These are phyloP conservation scores for Microctenopoma stevenorrisi DNA, from an alignment of 2,797 vertebrate species.

Conservation along the genomic window DNA sequence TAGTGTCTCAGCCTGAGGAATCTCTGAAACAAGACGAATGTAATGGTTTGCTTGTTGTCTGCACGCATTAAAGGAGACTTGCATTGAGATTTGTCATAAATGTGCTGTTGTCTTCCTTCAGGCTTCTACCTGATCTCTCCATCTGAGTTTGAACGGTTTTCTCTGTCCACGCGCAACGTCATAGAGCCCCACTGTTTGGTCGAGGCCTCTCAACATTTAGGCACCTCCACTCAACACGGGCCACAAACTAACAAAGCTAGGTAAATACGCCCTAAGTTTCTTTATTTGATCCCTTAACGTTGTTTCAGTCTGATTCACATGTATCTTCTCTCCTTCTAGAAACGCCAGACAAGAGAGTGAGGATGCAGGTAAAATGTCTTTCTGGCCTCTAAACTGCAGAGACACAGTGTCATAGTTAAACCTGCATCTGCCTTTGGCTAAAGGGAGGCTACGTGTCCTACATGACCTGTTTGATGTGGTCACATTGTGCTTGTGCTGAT, in stretches of 20 bases:
- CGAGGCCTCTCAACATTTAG: constrained; percentile 74
- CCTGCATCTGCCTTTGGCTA: constrained; percentile 55
- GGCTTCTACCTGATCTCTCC: constrained; percentile 99
- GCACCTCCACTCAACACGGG: constrained; percentile 58
- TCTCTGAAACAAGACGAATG: too few relatives aligned
- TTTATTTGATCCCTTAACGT: accelerated
- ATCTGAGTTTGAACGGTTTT: constrained; percentile 97
- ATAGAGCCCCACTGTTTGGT: constrained; percentile 92
- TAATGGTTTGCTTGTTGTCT: too few relatives aligned
- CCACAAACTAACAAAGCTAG: constrained; percentile 76
- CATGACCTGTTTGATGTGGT: constrained; percentile 18
- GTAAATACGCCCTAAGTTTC: constrained; percentile 59
- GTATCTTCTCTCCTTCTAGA: constrained; percentile 58
- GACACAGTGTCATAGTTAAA: constrained; percentile 21
- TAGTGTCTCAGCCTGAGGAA: too few relatives aligned
- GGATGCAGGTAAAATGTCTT: constrained; percentile 74
- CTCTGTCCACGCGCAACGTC: constrained; percentile 91
- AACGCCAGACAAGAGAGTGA: constrained; percentile 59
- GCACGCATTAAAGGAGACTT: too few relatives aligned
- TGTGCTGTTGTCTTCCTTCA: constrained; percentile 52
- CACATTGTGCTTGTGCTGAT: constrained; percentile 59
- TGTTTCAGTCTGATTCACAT: not conserved
- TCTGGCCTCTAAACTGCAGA: not conserved
- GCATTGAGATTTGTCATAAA: too few relatives aligned
- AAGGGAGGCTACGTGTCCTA: constrained; percentile 24